Conservation (phyloP, 2,113 vertebrate species). For the Spea bombifrons region DNA sequence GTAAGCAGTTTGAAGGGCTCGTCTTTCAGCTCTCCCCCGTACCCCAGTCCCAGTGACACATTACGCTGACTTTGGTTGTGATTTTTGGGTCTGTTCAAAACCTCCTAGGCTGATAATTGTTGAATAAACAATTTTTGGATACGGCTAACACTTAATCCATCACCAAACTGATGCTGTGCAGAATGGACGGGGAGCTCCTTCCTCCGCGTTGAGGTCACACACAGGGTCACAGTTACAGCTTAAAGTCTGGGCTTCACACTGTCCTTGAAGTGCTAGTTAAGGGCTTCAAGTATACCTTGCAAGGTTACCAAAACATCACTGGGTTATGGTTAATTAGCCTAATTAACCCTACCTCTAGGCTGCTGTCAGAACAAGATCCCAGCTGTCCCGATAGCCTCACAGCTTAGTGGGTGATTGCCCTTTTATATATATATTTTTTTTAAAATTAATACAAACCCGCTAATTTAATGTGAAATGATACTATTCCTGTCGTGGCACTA, state of each 20-base stretch:
- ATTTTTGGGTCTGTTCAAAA: neutral
- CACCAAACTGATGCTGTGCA: neutral
- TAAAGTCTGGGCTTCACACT: conserved; percentile 9
- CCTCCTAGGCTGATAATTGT: neutral
- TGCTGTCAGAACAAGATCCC: conserved; percentile 15
- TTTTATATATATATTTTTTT: no score
- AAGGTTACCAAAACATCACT: conserved; percentile 36
- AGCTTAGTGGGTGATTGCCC: no score
- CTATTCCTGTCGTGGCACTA: no score
- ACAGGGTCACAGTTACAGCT: conserved; percentile 9
- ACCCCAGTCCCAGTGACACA: no score
- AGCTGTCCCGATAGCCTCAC: neutral
- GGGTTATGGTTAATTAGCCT: conserved; percentile 21
- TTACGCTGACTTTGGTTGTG: no score
- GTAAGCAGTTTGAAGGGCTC: no score
- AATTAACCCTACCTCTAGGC: neutral
- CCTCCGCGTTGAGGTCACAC: conserved; percentile 8
- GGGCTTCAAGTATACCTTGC: conserved; percentile 2
- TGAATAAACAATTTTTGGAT: neutral
- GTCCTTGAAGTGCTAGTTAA: conserved; percentile 16
- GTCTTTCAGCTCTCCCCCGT: no score
- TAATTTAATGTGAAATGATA: no score
- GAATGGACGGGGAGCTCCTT: neutral
- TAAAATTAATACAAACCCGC: no score
- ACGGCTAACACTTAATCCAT: neutral